Evolutionary conservation across 2,888 invertebrate genomes (phyloP), one percentile per base, ranked within the genome.

Genomic region (Eilema griseolum): DNA sequence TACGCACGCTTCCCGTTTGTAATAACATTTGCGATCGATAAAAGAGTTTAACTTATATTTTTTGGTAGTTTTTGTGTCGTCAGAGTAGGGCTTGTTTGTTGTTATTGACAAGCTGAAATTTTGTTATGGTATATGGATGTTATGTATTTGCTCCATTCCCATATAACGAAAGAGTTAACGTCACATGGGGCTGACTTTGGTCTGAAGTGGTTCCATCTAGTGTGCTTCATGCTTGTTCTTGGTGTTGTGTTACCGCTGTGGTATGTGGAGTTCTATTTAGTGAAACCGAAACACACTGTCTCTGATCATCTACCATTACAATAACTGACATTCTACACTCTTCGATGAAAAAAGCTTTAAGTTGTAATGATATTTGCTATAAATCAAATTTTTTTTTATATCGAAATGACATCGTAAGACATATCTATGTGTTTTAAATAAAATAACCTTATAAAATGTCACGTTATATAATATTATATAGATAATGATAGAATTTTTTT

Each of bases 121-220:
- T 20, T 31, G n/a, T n/a, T 52, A 14, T 28, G 28, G n/a, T 46
- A 11, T n/a, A 10, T n/a, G 31, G 5, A 8, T 33, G 31, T 7
- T 4, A 28, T 28, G 28, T 28, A 28, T 4, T 4, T 4, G 28
- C 28, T 28, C 5, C 3, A n/a, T n/a, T n/a, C n/a, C n/a, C n/a
- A n/a, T n/a, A n/a, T n/a, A n/a, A n/a, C n/a, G 14, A 95, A 96
- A 77, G 95, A 96, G 76, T 95, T 97, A 74, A 96, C 96, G 76
- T 97, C 97, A 86, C 97, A 96, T 70, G 98, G 98, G 31, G 97
- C 97, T n/a, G 98, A 98, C 91, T 97, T 97, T 90, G 98, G 97
- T 83, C 95, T 98, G 80, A 97, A 97, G 59, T 97, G 97, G 97
- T 96, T 96, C 82, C 97, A 97, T 81, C 92, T 98, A 74, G 93